phyloP scores from a whole-genome alignment of 2,888 invertebrate genomes.

The Nipponacmea schrenckii region DNA sequence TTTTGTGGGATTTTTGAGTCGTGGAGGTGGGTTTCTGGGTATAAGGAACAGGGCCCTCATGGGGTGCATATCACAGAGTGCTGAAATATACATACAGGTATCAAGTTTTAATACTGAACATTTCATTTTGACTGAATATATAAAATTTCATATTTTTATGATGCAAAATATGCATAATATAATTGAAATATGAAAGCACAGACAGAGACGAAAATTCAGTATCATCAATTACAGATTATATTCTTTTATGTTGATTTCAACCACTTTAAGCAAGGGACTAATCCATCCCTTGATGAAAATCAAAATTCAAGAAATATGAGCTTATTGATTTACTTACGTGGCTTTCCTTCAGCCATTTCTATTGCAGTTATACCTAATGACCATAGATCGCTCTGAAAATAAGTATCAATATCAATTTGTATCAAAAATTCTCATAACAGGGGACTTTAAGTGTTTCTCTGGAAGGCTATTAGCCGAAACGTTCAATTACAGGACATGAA shows the following conservation, averaged over 20 bases:
- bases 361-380: conserved; percentile 92
- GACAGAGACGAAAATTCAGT: too few species aligned
- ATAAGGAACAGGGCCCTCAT: conserved; percentile 99
- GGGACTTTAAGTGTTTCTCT: neutral
- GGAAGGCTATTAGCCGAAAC: too few species aligned
- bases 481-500: too few species aligned
- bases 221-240: too few species aligned
- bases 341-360: conserved; percentile 99
- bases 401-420: neutral
- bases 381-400: conserved; percentile 72
- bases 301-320: too few species aligned
- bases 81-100: conserved; percentile 56
- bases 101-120: neutral
- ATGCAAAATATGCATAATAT: too few species aligned
- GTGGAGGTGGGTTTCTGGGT: conserved; percentile 96
- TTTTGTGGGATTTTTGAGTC: conserved; percentile 89
- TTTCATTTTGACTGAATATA: neutral
- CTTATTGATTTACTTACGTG: conserved; percentile 73
- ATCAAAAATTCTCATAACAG: conserved; percentile 5
- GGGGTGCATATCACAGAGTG: conserved; percentile 98
- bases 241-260: too few species aligned
- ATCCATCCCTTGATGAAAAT: too few species aligned
- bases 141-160: neutral
- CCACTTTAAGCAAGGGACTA: too few species aligned
- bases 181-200: too few species aligned